Conservation (phyloP, 2,113 vertebrate species). For the Siniperca knerii region DNA sequence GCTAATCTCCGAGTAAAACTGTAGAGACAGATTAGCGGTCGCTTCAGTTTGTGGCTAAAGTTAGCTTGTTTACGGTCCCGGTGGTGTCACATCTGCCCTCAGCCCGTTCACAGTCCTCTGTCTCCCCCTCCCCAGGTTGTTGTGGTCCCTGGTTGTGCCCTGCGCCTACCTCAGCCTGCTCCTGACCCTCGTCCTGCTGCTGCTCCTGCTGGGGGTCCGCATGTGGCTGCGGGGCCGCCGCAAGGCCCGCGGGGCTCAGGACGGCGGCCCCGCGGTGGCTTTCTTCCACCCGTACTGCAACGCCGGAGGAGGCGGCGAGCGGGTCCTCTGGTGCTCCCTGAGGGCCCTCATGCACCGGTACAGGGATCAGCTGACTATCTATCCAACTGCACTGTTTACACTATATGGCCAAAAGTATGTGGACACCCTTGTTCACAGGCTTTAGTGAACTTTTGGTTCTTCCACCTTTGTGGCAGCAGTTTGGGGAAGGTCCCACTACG, state of each 20-base stretch:
- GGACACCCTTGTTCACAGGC: too few species aligned
- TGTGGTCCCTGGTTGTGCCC: conserved; percentile 90
- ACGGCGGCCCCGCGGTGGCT: conserved; percentile 82
- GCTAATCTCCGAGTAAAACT: not conserved
- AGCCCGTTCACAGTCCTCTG: not conserved
- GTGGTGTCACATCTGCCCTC: not conserved
- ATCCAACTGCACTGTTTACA: too few species aligned
- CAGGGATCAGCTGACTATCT: not conserved
- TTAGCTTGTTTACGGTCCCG: not conserved
- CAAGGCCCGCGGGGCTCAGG: conserved; percentile 74
- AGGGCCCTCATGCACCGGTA: conserved; percentile 91
- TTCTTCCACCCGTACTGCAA: conserved; percentile 98
- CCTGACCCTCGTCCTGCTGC: conserved; percentile 82
- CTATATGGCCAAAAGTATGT: too few species aligned
- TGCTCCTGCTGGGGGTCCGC: conserved; percentile 83
- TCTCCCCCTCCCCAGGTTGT: conserved; percentile 81
- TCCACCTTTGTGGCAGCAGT: too few species aligned
- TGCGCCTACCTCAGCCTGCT: conserved; percentile 85
- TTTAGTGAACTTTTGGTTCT: too few species aligned
- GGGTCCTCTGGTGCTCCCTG: conserved; percentile 95
- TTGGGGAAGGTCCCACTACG: too few species aligned
- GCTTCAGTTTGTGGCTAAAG: not conserved
- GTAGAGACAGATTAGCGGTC: too few species aligned
- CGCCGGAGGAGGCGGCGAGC: conserved; percentile 95
- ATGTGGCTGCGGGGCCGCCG: conserved; percentile 86